Evolutionary conservation across 2,888 invertebrate species (phyloP).

Genomic region (Alitta virens): DNA sequence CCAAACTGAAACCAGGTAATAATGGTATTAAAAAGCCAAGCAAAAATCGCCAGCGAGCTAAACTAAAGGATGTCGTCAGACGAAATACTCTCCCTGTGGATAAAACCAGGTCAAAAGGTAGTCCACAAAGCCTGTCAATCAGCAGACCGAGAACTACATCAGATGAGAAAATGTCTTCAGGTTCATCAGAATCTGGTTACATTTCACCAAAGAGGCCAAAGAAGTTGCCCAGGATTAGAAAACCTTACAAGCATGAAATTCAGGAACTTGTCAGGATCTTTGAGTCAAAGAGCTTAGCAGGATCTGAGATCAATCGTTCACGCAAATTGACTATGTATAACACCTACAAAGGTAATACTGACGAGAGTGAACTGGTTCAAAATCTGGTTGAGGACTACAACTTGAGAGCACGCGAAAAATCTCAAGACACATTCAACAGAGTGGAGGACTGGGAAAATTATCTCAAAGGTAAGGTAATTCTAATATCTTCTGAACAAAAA

Average conservation of each 20-base stretch:
- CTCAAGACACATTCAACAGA: slow-evolving; percentile 11
- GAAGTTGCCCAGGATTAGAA: background rate
- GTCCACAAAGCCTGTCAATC: too few relatives aligned
- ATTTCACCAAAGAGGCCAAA: background rate
- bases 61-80: too few relatives aligned
- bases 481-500: too few relatives aligned
- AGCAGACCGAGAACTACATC: too few relatives aligned
- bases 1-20: too few relatives aligned
- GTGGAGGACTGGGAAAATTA: slow-evolving; percentile 25
- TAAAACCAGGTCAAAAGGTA: too few relatives aligned
- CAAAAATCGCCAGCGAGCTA: too few relatives aligned
- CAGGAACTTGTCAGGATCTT: slow-evolving; percentile 31
- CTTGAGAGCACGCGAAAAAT: background rate
- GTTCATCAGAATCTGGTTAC: too few relatives aligned
- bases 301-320: slow-evolving; percentile 10
- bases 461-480: slow-evolving; percentile 20
- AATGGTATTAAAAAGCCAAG: too few relatives aligned
- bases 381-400: slow-evolving; percentile 8
- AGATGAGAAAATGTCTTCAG: too few relatives aligned
- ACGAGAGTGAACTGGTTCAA: slow-evolving; percentile 16
- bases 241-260: slow-evolving; percentile 17
- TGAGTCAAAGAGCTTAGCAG: slow-evolving; percentile 25
- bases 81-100: too few relatives aligned
- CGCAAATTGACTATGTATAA: slow-evolving; percentile 21
- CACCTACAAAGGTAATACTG: slow-evolving; percentile 21